Percentiles rank a stretch among this genome's conserved stretches.
Evolutionary conservation across 2,797 vertebrate genomes (phyloP).

Genomic region (Chaetophractus vellerosus): DNA sequence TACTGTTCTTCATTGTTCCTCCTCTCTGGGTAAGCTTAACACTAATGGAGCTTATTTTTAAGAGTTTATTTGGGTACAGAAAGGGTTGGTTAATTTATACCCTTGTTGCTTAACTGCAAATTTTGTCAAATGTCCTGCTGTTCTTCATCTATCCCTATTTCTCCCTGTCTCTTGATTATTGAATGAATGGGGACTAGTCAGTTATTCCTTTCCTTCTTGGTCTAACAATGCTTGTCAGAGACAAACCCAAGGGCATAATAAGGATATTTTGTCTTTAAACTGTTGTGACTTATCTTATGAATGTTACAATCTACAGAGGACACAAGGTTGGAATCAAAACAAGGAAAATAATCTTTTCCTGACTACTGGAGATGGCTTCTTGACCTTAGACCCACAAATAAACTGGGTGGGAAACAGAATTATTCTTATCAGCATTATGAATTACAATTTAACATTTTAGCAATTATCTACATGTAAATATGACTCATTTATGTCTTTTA

Average conservation of each 20-base stretch:
- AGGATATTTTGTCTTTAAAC: constrained; percentile 61
- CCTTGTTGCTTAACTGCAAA: background rate
- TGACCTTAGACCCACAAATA: background rate
- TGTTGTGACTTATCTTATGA: background rate
- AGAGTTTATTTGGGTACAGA: constrained; percentile 36
- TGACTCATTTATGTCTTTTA: background rate
- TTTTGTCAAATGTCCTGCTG: constrained; percentile 44
- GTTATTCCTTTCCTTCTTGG: background rate
- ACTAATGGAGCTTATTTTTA: constrained; percentile 60
- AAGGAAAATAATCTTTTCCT: background rate
- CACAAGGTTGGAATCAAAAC: background rate
- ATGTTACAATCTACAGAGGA: background rate
- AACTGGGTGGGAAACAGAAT: background rate
- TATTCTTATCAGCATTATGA: background rate
- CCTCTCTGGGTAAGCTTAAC: constrained; percentile 43
- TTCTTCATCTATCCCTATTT: background rate
- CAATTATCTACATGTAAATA: background rate
- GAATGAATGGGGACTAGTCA: constrained; percentile 17
- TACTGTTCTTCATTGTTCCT: constrained; percentile 65
- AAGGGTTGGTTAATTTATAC: background rate
- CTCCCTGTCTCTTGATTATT: constrained; percentile 44
- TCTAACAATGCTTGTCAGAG: background rate
- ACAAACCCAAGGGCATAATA: background rate
- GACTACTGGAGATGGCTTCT: background rate
- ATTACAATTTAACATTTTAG: background rate